Evolutionary conservation across 2,113 vertebrate genomes (phyloP).

Genomic region (Hylia prasina): DNA sequence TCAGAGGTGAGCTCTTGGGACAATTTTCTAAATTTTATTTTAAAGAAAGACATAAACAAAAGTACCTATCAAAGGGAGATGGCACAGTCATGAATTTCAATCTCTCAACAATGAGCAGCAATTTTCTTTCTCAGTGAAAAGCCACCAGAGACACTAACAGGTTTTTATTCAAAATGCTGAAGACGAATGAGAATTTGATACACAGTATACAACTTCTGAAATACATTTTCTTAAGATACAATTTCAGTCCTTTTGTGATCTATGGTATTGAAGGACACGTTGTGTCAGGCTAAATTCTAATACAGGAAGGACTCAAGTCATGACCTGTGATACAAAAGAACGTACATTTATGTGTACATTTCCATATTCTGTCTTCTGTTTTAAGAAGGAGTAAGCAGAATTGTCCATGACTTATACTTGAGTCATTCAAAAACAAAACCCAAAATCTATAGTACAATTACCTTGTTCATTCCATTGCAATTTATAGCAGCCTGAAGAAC

Average conservation of each 20-base stretch:
- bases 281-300: not conserved
- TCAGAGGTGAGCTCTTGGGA: not conserved
- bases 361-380: not conserved
- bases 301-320: not conserved
- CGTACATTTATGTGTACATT: accelerated
- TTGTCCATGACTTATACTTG: not conserved
- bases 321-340: not conserved
- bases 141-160: not conserved
- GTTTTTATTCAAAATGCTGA: not conserved
- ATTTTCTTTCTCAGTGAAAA: not conserved
- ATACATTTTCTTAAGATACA: not conserved
- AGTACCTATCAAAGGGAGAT: not conserved
- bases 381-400: not conserved
- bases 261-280: not conserved
- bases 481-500: not conserved
- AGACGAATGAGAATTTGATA: not conserved
- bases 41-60: not conserved
- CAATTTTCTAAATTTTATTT: not conserved
- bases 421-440: not conserved
- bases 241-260: not conserved
- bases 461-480: not conserved
- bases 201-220: not conserved
- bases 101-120: not conserved
- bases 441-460: not conserved
- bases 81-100: not conserved